Evolutionary conservation across 2,113 vertebrate genomes (phyloP).

Genomic region (Pterocles orientalis): DNA sequence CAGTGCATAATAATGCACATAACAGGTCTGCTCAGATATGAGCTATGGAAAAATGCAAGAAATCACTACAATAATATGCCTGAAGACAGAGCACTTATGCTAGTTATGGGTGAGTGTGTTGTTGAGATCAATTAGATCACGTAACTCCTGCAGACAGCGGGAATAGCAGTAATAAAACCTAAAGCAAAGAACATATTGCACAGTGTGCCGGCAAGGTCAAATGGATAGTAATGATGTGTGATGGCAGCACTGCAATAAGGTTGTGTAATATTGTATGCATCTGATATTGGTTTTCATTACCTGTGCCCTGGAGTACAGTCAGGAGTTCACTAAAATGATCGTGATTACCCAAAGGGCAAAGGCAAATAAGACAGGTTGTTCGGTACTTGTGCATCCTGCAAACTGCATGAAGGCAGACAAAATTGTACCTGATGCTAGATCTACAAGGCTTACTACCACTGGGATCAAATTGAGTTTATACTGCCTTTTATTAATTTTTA

Average conservation of each 20-base stretch:
- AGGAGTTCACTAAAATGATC: constrained; percentile 36
- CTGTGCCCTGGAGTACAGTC: constrained; percentile 24
- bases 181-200: constrained; percentile 52
- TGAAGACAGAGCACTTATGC: constrained; percentile 29
- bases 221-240: constrained; percentile 58
- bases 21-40: background rate
- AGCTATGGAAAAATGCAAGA: constrained; percentile 15
- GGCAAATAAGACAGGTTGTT: constrained; percentile 17
- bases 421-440: background rate
- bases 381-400: background rate
- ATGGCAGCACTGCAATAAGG: constrained; percentile 47
- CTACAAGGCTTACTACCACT: background rate
- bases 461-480: background rate
- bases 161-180: constrained; percentile 53
- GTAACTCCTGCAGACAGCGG: constrained; percentile 17
- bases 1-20: background rate
- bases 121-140: constrained; percentile 49
- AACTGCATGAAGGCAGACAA: constrained; percentile 1
- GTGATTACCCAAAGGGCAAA: constrained; percentile 45
- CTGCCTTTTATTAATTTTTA: background rate
- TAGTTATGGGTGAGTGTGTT: background rate
- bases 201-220: constrained; percentile 52
- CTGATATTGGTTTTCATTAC: constrained; percentile 67
- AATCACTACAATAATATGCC: constrained; percentile 15
- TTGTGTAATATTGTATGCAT: constrained; percentile 53